Base-by-base conservation (phyloP, 2,797 vertebrate genomes). In the Muraenolepis orangiensis region DNA sequence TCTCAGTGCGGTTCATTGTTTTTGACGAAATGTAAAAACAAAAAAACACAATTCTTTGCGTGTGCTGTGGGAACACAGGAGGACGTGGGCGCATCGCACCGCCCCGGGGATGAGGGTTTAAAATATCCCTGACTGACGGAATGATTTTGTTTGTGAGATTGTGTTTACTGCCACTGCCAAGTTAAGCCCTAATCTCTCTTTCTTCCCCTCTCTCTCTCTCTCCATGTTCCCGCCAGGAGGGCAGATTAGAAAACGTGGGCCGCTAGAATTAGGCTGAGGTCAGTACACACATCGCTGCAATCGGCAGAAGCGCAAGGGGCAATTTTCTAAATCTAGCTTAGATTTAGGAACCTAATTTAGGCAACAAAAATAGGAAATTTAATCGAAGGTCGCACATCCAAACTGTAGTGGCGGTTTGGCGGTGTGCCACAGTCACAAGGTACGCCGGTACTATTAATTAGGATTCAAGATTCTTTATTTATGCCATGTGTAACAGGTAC, bases 221-320 rank as follows among this genome's bases (percentile, higher is more conserved):
- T 57, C 20, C 84, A 74, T 10, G 38, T 80, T 80, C 72, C 51
- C 66, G 79, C 83, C 86, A 80, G 70, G 66, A 82, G 78, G 85
- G 85, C 72, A 38, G 87, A 89, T 91, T 86, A 87, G 84, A 81
- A n/a, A 80, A 70, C 78, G 79, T 81, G 74, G 86, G 82, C 74
- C 74, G 1, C 80, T 75, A 66, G 79, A 87, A 81, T 82, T 85
- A 85, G 89, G 83, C 84, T 66, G 46, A 85, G 2, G 80, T 77
- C 80, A 76, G 71, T 74, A 82, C 72, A 81, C 81, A 87, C 80
- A 87, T 71, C 66, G 1, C 42, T 29, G 23, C 72, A 78, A 86
- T 66, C 26, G 11, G 87, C 80, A 81, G 74, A 23, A 57, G 23
- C 51, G 7, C 51, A 20, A 34, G n/a, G 36, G 11, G 6, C n/a